phyloP scores from a whole-genome alignment of 2,888 invertebrate species.

The Unio pictorum region DNA sequence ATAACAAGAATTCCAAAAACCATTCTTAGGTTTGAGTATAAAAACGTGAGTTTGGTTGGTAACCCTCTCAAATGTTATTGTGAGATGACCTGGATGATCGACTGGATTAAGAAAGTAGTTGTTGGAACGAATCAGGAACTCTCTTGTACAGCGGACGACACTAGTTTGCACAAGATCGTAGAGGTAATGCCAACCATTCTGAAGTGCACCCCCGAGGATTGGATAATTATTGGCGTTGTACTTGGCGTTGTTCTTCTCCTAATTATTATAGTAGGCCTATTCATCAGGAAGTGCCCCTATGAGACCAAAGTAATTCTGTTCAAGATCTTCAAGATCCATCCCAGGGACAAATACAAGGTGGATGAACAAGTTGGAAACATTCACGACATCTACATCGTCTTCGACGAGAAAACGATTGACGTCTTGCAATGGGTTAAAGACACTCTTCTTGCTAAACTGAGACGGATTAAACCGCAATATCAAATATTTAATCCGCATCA shows the following conservation, averaged over 20 bases:
- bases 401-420: too few relatives aligned
- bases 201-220: constrained; percentile 5
- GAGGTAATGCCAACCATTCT: constrained; percentile 11
- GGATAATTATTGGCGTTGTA: constrained; percentile 7
- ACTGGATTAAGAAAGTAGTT: constrained; percentile 22
- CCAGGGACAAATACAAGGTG: constrained; percentile 26
- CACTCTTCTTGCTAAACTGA: too few relatives aligned
- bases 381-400: too few relatives aligned
- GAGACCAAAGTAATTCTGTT: constrained; percentile 40
- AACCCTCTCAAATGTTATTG: constrained; percentile 38
- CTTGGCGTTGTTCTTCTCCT: constrained; percentile 8
- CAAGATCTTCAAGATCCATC: constrained; percentile 24
- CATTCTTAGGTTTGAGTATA: constrained; percentile 24
- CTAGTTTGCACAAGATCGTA: constrained; percentile 14
- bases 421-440: too few relatives aligned
- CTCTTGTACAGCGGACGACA: constrained; percentile 7
- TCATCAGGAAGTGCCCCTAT: constrained; percentile 38
- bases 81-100: constrained; percentile 35
- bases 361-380: constrained; percentile 17
- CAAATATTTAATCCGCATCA: constrained; percentile 25
- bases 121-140: constrained; percentile 2
- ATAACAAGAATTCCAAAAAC: constrained; percentile 20
- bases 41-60: constrained; percentile 15
- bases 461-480: too few relatives aligned
- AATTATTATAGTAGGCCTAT: constrained; percentile 12